Evolutionary conservation across 2,113 vertebrate species (phyloP).

Genomic region (Anthoscopus minutus): DNA sequence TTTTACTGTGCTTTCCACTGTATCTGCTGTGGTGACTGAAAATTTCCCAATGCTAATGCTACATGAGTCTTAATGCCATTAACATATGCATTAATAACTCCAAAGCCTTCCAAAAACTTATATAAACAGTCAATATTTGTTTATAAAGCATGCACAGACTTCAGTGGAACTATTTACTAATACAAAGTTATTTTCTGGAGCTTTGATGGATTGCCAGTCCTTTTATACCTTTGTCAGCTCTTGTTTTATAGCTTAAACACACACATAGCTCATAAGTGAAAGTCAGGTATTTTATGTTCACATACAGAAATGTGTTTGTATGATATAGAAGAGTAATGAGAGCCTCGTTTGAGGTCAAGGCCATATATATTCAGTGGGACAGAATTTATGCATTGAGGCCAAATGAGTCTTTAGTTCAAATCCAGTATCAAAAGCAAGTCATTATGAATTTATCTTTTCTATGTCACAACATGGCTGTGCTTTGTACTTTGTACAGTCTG

Average conservation of each 20-base stretch:
- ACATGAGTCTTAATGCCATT: neutral
- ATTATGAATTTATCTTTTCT: neutral
- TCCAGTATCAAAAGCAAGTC: conserved; percentile 1
- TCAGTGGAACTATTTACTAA: neutral
- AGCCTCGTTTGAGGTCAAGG: conserved; percentile 20
- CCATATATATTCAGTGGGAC: neutral
- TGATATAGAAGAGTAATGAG: neutral
- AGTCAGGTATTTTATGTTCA: neutral
- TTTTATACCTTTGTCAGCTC: neutral
- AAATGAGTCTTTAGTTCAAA: neutral
- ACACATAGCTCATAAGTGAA: neutral
- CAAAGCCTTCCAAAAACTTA: neutral
- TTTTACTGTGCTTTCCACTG: neutral
- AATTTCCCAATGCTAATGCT: neutral
- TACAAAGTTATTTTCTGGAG: neutral
- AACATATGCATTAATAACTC: neutral
- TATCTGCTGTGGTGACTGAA: neutral
- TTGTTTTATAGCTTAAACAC: neutral
- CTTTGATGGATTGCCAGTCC: neutral
- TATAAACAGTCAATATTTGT: neutral
- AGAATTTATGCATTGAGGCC: conserved; percentile 16
- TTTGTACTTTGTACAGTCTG: neutral
- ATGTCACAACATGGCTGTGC: neutral
- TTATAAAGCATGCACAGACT: neutral
- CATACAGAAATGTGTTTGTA: neutral